Conservation (phyloP, 1,140 invertebrate species). For the Eulimnadia texana region DNA sequence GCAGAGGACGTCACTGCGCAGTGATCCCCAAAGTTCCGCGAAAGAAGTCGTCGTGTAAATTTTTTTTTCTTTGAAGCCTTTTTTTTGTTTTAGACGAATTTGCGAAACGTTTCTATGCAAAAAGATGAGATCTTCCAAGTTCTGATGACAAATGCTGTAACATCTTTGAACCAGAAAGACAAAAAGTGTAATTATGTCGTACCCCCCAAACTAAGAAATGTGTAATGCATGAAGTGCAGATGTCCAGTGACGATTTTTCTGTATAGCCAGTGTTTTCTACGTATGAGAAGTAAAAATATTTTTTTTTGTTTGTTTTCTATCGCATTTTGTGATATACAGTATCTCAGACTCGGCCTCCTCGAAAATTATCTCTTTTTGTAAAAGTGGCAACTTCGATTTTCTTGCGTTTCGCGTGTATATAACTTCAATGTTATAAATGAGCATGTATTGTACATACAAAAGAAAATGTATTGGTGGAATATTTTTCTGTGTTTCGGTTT, state of each 20-base stretch:
- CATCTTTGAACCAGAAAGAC: too few species aligned
- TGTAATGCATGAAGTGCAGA: background rate
- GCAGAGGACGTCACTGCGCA: slow-evolving; percentile 1
- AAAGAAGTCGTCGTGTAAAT: background rate
- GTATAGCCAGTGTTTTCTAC: too few species aligned
- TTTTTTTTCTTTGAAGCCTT: background rate
- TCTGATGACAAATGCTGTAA: too few species aligned
- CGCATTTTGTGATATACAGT: background rate
- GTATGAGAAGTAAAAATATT: background rate
- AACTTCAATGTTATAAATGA: too few species aligned
- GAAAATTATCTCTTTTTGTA: background rate
- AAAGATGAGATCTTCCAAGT: too few species aligned
- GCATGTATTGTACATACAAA: too few species aligned
- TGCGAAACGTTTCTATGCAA: too few species aligned
- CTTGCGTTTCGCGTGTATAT: background rate
- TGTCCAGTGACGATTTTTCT: background rate
- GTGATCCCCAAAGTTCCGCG: background rate
- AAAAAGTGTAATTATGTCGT: too few species aligned
- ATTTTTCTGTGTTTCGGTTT: too few species aligned
- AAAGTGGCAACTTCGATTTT: background rate
- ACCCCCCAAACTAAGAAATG: too few species aligned
- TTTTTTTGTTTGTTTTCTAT: background rate
- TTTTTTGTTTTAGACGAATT: background rate
- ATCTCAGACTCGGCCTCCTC: background rate
- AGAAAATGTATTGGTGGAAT: too few species aligned